These are phyloP conservation scores for Tetrax tetrax DNA, from an alignment of 2,113 vertebrate genomes.

Conservation along the genomic window DNA sequence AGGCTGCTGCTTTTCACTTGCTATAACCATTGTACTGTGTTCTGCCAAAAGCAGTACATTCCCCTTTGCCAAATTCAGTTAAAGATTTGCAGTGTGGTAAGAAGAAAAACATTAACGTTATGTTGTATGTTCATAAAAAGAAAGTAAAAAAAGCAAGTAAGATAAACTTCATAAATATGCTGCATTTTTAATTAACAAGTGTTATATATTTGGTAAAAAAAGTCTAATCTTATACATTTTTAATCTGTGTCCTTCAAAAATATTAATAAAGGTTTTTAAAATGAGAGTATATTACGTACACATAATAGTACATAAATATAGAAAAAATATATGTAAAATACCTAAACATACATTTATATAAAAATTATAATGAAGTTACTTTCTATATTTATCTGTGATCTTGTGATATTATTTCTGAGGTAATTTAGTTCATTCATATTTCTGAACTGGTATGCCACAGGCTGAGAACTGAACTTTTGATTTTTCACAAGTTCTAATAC, in stretches of 20 bases:
- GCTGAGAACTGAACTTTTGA: background rate
- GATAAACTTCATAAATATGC: background rate
- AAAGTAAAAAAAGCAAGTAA: background rate
- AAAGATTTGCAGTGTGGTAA: background rate
- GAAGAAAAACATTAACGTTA: background rate
- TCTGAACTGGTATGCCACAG: background rate
- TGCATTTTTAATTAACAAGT: background rate
- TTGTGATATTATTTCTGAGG: background rate
- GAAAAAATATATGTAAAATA: background rate
- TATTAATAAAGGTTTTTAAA: background rate
- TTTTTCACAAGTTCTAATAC: background rate
- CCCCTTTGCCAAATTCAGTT: background rate
- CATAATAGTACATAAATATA: no score
- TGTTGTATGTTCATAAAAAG: background rate
- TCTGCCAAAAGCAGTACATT: background rate
- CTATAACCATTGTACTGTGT: background rate
- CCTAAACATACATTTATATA: background rate
- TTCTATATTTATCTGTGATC: background rate
- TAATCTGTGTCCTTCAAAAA: background rate
- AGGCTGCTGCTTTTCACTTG: background rate
- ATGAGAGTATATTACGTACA: background rate
- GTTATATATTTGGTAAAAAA: background rate
- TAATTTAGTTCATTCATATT: background rate
- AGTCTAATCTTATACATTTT: background rate
- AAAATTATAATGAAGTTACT: background rate